A percentile compares a stretch with the other conserved stretches of the same genome.
These are phyloP conservation scores for Micrastur ruficollis DNA, from an alignment of 2,797 vertebrate genomes.

Conservation along the genomic window DNA sequence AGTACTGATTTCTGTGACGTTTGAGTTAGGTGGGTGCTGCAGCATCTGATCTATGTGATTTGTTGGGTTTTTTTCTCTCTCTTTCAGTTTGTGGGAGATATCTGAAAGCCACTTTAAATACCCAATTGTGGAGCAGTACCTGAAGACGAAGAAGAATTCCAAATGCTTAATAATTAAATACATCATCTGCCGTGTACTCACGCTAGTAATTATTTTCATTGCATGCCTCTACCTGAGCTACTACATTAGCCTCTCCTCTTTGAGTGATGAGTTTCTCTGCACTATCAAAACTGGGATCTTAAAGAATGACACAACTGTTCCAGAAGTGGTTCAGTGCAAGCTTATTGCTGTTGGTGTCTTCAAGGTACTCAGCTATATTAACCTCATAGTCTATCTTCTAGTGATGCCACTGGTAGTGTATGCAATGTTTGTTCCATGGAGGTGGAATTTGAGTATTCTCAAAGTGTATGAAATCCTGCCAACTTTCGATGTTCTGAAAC, in stretches of 20 bases:
- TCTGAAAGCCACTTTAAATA: slow-evolving; percentile 88
- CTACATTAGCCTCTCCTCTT: slow-evolving; percentile 87
- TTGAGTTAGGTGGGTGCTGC: background rate
- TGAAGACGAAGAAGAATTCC: slow-evolving; percentile 87
- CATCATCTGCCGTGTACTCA: slow-evolving; percentile 82
- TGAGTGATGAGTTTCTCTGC: slow-evolving; percentile 89
- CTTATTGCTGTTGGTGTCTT: slow-evolving; percentile 93
- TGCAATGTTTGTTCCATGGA: slow-evolving; percentile 79
- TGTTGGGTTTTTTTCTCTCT: background rate
- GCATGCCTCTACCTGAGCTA: slow-evolving; percentile 88
- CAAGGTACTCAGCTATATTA: slow-evolving; percentile 89
- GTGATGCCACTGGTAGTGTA: slow-evolving; percentile 86
- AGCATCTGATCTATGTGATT: background rate
- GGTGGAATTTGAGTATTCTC: slow-evolving; percentile 78
- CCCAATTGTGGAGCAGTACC: slow-evolving; percentile 91
- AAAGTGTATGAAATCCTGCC: slow-evolving; percentile 88
- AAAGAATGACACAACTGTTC: slow-evolving; percentile 79
- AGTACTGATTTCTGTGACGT: background rate
- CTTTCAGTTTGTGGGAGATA: slow-evolving; percentile 82
- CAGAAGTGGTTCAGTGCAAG: slow-evolving; percentile 88
- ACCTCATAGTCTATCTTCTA: slow-evolving; percentile 82
- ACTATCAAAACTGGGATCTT: slow-evolving; percentile 87
- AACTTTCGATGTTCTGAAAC: slow-evolving; percentile 82
- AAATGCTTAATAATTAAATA: slow-evolving; percentile 82
- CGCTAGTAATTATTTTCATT: slow-evolving; percentile 78